Conservation (phyloP, 2,113 vertebrate species). For the Falcunculus frontatus region DNA sequence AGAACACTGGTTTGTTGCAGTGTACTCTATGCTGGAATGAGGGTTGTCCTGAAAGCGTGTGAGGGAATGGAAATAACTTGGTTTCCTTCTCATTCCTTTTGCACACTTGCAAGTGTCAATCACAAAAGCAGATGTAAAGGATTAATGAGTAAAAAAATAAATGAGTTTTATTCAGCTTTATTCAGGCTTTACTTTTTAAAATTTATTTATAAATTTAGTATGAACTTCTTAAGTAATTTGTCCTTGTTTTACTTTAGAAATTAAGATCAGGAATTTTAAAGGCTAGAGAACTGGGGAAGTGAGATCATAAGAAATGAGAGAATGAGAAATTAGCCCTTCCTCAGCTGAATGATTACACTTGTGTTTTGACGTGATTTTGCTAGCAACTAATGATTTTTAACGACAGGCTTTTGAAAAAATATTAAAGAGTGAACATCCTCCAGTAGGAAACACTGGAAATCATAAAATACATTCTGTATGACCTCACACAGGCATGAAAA, state of each 20-base stretch:
- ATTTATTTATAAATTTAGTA: not conserved
- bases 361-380: not conserved
- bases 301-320: not conserved
- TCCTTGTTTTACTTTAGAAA: not conserved
- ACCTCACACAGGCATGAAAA: not conserved
- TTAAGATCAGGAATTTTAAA: not conserved
- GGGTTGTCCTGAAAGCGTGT: rapidly evolving
- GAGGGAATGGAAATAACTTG: not conserved
- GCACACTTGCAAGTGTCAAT: not conserved
- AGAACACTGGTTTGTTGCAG: not conserved
- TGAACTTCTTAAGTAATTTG: not conserved
- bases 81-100: not conserved
- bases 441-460: not conserved
- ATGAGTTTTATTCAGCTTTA: not conserved
- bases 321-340: not conserved
- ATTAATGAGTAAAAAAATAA: not conserved
- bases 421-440: not conserved
- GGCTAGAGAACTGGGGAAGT: not conserved
- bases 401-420: not conserved
- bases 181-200: not conserved
- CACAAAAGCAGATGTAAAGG: not conserved
- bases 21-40: not conserved
- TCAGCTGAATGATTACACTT: not conserved
- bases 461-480: not conserved
- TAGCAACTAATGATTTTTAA: not conserved